Percentiles rank a stretch among this genome's conserved stretches.
These are phyloP conservation scores for Melipona quadrifasciata DNA, from an alignment of 1,140 invertebrate species.

Conservation along the genomic window DNA sequence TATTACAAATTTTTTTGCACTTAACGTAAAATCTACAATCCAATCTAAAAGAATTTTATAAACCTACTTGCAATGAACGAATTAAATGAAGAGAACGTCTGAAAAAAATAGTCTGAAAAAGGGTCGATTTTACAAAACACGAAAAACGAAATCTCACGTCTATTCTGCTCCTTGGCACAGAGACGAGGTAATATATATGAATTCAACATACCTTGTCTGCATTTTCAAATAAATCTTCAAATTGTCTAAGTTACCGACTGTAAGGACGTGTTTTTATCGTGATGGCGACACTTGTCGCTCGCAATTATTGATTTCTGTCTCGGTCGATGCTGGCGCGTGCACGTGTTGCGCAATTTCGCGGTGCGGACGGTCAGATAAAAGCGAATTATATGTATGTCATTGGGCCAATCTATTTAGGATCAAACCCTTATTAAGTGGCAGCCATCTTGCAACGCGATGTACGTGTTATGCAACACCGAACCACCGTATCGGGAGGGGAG, in stretches of 20 bases:
- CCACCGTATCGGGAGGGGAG: conserved; percentile 58
- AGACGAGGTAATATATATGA: too few species aligned
- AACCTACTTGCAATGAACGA: too few species aligned
- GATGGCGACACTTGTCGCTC: conserved; percentile 13
- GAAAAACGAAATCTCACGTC: too few species aligned
- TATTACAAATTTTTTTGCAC: too few species aligned
- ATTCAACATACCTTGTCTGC: background rate
- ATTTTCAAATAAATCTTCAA: background rate
- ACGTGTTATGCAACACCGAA: conserved; percentile 65
- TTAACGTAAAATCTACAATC: too few species aligned
- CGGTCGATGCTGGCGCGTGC: background rate
- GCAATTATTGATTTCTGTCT: conserved; percentile 23
- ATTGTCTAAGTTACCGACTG: background rate
- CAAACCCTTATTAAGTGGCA: conserved; percentile 71
- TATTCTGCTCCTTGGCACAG: too few species aligned
- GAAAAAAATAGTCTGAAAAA: too few species aligned
- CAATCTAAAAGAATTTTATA: too few species aligned
- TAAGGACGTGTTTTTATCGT: too few species aligned
- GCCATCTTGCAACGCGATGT: conserved; percentile 60
- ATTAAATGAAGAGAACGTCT: too few species aligned
- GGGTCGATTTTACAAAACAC: too few species aligned
- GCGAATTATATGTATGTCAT: conserved; percentile 76
- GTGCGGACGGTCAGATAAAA: conserved; percentile 61
- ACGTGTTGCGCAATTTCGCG: conserved; percentile 55
- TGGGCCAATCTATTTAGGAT: conserved; percentile 77